These are phyloP conservation scores for Calephelis virginiensis DNA, from an alignment of 1,140 invertebrate genomes.

Conservation along the genomic window DNA sequence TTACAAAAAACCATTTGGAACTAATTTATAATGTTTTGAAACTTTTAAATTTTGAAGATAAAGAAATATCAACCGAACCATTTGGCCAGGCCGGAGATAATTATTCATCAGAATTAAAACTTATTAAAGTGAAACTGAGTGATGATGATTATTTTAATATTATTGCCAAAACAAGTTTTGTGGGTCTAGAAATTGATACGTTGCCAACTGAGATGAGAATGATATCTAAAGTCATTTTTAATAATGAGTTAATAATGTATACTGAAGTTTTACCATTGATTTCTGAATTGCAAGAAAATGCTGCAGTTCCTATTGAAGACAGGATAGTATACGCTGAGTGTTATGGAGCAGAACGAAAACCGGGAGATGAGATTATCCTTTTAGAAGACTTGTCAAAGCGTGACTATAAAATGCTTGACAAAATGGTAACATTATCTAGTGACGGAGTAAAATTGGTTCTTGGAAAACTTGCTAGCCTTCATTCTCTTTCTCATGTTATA, in stretches of 20 bases:
- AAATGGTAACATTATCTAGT: constrained; percentile 59
- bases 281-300: constrained; percentile 46
- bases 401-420: constrained; percentile 71
- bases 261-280: constrained; percentile 47
- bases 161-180: constrained; percentile 13
- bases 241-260: constrained; percentile 19
- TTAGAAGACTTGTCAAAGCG: constrained; percentile 76
- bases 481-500: constrained; percentile 77
- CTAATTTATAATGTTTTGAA: constrained; percentile 34
- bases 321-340: constrained; percentile 59
- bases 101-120: constrained; percentile 28
- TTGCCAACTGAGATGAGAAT: constrained; percentile 22
- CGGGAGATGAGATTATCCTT: constrained; percentile 72
- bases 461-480: constrained; percentile 76
- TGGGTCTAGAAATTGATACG: constrained; percentile 25
- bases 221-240: neutral
- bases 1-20: constrained; percentile 34
- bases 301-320: constrained; percentile 35
- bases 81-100: constrained; percentile 43
- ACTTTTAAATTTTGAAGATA: constrained; percentile 31
- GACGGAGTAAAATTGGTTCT: constrained; percentile 71
- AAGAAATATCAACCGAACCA: constrained; percentile 32
- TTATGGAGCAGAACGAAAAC: constrained; percentile 49
- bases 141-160: constrained; percentile 7
- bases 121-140: constrained; percentile 4